phyloP scores from a whole-genome alignment of 64 coral and sea anemone species.

The Montipora cactus region DNA sequence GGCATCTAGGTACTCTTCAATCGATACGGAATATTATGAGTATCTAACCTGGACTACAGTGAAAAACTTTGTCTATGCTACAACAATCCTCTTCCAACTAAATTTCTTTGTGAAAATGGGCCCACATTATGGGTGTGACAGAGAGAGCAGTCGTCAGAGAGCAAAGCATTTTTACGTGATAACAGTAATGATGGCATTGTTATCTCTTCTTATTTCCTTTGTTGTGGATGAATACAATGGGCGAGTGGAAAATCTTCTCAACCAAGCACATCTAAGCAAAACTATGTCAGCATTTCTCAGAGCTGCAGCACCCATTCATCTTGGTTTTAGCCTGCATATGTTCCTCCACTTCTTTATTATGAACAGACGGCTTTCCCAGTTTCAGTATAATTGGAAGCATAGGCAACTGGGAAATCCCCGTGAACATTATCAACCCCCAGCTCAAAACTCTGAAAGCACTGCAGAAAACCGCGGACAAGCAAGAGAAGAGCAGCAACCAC shows the following conservation, averaged over 20 bases:
- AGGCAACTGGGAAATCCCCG: background rate
- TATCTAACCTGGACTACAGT: constrained; percentile 77
- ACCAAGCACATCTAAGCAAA: constrained; percentile 34
- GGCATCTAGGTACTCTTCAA: constrained; percentile 1
- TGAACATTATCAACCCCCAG: background rate
- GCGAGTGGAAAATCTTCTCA: constrained; percentile 58
- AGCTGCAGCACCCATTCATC: constrained; percentile 80
- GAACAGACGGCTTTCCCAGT: constrained; percentile 56
- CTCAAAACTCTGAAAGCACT: background rate
- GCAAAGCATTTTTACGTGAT: constrained; percentile 70
- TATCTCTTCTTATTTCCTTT: constrained; percentile 64
- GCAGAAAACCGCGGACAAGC: background rate
- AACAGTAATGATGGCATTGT: constrained; percentile 77
- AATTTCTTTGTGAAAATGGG: constrained; percentile 93
- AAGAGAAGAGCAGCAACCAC: constrained; percentile 8
- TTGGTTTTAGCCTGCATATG: constrained; percentile 89
- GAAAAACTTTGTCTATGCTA: constrained; percentile 57
- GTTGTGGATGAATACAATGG: constrained; percentile 90
- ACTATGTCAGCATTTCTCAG: constrained; percentile 56
- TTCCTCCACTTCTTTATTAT: constrained; percentile 90
- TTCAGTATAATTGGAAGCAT: constrained; percentile 9
- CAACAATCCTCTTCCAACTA: constrained; percentile 81
- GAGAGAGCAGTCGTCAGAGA: constrained; percentile 6
- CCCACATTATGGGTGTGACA: constrained; percentile 60
- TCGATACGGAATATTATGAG: background rate